Conservation (phyloP, 2,797 vertebrate genomes). For the Falco rusticolus region DNA sequence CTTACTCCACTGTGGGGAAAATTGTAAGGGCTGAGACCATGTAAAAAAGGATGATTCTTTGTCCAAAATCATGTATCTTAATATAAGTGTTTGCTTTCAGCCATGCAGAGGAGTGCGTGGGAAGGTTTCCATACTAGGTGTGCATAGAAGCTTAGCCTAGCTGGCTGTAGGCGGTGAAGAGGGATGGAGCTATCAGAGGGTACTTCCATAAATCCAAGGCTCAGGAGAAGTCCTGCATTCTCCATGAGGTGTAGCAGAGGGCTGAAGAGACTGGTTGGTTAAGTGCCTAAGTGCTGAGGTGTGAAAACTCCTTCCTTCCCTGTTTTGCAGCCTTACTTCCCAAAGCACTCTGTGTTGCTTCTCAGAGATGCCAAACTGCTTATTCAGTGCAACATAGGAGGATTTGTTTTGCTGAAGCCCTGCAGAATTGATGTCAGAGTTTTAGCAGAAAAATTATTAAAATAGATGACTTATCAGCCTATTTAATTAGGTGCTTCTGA, state of each 20-base stretch:
- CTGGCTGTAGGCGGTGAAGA: not conserved
- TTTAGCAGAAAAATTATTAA: conserved; percentile 33
- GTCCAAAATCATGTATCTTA: not conserved
- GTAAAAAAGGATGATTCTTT: not conserved
- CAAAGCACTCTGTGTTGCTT: not conserved
- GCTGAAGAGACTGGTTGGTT: not conserved
- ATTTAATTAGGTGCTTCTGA: conserved; percentile 10
- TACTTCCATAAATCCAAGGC: not conserved
- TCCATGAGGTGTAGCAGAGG: not conserved
- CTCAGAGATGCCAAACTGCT: not conserved
- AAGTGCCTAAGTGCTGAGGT: not conserved
- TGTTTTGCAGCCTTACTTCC: not conserved
- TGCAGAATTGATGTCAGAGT: conserved; percentile 31
- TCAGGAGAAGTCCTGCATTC: not conserved
- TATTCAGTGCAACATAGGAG: not conserved
- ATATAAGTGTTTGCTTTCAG: not conserved
- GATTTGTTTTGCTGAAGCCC: not conserved
- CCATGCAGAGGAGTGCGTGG: not conserved
- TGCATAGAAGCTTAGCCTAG: not conserved
- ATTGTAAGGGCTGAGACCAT: not conserved
- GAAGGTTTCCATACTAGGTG: not conserved
- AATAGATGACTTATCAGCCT: not conserved
- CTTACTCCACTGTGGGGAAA: not conserved
- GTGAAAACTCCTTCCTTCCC: not conserved
- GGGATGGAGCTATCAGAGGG: not conserved